Conservation (phyloP, 2,797 vertebrate genomes). For the Hoplostethus mediterraneus region DNA sequence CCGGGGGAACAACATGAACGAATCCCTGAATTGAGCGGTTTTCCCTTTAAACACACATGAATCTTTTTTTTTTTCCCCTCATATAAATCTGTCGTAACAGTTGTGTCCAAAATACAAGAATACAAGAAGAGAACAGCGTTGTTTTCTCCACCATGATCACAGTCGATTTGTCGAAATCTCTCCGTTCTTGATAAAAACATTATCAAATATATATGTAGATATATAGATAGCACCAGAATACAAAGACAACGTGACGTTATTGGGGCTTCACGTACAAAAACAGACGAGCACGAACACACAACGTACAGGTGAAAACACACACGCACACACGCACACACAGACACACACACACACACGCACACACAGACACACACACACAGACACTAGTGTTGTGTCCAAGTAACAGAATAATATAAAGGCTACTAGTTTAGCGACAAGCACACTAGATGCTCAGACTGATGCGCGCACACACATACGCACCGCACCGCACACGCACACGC, state of each 20-base stretch:
- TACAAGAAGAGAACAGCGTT: slow-evolving; percentile 84
- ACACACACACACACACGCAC: slow-evolving; percentile 5
- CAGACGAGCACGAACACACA: slow-evolving; percentile 10
- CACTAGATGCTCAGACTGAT: too few species aligned
- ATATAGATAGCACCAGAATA: slow-evolving; percentile 91
- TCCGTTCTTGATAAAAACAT: slow-evolving; percentile 86
- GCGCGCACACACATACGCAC: neutral
- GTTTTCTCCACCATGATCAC: slow-evolving; percentile 81
- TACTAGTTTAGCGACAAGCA: too few species aligned
- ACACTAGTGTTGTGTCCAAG: neutral
- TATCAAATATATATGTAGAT: slow-evolving; percentile 87
- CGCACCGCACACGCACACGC: slow-evolving; percentile 1
- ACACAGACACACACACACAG: slow-evolving; percentile 8
- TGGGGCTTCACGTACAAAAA: slow-evolving; percentile 84
- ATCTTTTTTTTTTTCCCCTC: neutral
- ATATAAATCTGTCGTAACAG: slow-evolving; percentile 52
- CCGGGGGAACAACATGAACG: too few species aligned
- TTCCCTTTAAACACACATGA: neutral
- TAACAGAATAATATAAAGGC: too few species aligned
- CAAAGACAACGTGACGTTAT: slow-evolving; percentile 83
- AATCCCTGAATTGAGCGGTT: neutral
- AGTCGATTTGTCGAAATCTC: slow-evolving; percentile 87
- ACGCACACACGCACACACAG: slow-evolving; percentile 1
- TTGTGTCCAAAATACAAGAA: slow-evolving; percentile 87
- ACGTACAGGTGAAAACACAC: slow-evolving; percentile 18